Evolutionary conservation across 2,113 vertebrate species (phyloP).

Genomic region (Chrysemys picta): DNA sequence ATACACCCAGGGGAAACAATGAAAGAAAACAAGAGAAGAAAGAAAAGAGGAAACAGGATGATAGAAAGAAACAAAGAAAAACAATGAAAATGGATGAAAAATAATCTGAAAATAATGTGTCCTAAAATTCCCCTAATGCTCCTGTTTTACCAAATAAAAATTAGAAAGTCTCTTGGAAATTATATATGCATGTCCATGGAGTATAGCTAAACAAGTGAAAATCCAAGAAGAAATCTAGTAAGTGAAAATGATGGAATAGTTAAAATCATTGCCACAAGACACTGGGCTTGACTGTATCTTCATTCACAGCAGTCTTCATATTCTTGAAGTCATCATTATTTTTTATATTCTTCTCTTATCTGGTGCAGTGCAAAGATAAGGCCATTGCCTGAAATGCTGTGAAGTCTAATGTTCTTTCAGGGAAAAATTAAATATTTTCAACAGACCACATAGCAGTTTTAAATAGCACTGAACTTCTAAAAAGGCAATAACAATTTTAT

Average conservation of each 20-base stretch:
- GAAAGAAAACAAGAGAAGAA: background rate
- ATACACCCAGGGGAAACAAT: background rate
- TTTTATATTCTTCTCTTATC: slow-evolving; percentile 3
- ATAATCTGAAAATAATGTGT: background rate
- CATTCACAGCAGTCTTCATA: background rate
- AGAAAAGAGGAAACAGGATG: background rate
- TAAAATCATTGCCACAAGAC: background rate
- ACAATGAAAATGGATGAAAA: background rate
- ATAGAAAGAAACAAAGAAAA: background rate
- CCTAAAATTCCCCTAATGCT: background rate
- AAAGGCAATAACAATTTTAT: background rate
- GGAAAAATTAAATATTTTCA: background rate
- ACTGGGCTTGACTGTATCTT: background rate
- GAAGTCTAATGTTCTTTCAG: background rate
- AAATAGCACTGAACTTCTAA: background rate
- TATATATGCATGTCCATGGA: background rate
- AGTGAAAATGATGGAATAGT: background rate
- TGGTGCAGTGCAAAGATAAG: background rate
- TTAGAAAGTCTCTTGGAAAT: background rate
- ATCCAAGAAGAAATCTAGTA: background rate
- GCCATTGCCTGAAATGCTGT: background rate
- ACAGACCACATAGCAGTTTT: background rate
- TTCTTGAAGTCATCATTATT: background rate
- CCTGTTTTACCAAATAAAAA: background rate
- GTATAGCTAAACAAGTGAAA: background rate